Conservation (phyloP, 2,797 vertebrate species). For the Onychomys leucogaster region DNA sequence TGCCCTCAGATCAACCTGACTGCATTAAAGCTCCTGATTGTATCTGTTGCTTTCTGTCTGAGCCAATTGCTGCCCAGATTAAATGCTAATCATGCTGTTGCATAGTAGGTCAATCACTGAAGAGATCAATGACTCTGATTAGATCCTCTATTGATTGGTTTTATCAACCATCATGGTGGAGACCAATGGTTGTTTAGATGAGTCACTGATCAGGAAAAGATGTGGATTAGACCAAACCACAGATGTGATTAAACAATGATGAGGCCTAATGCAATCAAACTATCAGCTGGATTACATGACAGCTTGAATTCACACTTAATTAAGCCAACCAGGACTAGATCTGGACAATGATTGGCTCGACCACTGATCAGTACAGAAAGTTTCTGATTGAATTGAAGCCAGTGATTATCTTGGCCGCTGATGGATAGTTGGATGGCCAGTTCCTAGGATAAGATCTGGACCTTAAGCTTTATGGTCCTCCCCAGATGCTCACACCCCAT, state of each 20-base stretch:
- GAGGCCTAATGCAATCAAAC: background rate
- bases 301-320: background rate
- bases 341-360: background rate
- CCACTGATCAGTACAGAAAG: background rate
- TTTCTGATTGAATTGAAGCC: background rate
- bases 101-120: background rate
- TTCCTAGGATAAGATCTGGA: background rate
- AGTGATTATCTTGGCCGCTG: background rate
- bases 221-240: background rate
- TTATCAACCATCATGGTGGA: background rate
- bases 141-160: background rate
- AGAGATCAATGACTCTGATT: background rate
- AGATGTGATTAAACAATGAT: background rate
- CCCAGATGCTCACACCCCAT: background rate
- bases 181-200: background rate
- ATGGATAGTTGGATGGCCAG: background rate
- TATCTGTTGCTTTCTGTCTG: background rate
- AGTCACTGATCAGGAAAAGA: background rate
- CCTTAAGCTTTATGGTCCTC: background rate
- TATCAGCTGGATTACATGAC: background rate
- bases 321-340: background rate
- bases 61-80: background rate
- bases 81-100: background rate
- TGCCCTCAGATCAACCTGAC: background rate
- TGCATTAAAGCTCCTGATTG: background rate